Conservation (phyloP, 2,888 invertebrate species). For the Invenusta paracnida region DNA sequence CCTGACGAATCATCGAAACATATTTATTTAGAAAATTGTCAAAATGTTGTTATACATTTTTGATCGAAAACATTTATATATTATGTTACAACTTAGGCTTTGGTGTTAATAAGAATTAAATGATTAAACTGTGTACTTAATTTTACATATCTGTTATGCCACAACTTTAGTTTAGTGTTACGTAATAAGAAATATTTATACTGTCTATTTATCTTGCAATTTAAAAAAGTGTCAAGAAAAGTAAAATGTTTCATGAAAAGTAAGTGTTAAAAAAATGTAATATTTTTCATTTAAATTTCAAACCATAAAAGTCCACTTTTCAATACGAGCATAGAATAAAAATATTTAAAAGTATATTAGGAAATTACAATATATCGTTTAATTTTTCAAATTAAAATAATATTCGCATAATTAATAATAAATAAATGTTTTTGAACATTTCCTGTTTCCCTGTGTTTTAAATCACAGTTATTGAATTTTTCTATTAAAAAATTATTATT, state of each 20-base stretch:
- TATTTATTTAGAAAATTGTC: background rate
- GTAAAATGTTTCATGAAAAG: background rate
- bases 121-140: conserved; percentile 9
- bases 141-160: conserved; percentile 22
- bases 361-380: no score
- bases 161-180: conserved; percentile 11
- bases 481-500: no score
- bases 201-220: background rate
- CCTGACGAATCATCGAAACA: conserved; percentile 2
- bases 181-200: background rate
- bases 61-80: conserved; percentile 1
- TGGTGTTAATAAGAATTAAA: conserved; percentile 16
- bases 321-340: background rate
- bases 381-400: no score
- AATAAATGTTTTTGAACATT: no score
- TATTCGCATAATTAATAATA: no score
- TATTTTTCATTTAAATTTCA: background rate
- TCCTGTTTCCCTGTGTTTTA: no score
- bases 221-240: conserved; percentile 3
- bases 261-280: no score
- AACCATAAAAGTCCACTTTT: background rate
- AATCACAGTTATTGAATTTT: no score
- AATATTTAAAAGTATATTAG: no score
- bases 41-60: conserved; percentile 18
- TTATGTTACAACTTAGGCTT: background rate